Conservation (phyloP, 92 coral and sea anemone genomes). For the Epizoanthus ramosus region DNA sequence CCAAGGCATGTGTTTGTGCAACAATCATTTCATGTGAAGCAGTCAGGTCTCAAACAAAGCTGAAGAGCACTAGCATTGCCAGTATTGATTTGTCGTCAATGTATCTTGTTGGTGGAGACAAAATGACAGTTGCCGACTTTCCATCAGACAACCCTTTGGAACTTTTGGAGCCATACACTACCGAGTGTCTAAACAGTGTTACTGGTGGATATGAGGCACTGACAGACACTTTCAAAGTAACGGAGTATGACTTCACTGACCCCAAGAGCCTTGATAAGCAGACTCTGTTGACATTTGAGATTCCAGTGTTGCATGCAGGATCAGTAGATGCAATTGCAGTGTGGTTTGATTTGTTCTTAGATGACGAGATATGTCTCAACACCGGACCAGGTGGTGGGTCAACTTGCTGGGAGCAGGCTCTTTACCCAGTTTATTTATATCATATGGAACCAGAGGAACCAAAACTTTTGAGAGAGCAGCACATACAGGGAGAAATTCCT, state of each 20-base stretch:
- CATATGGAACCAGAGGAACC: conserved; percentile 9
- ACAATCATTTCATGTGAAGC: conserved; percentile 75
- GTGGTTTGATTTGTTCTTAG: conserved; percentile 92
- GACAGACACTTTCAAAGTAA: conserved; percentile 64
- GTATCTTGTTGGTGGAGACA: conserved; percentile 81
- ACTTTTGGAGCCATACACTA: conserved; percentile 85
- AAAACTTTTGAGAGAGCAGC: neutral
- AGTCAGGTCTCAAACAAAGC: conserved; percentile 42
- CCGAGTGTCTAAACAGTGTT: conserved; percentile 73
- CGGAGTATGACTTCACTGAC: conserved; percentile 74
- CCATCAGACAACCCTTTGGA: conserved; percentile 25
- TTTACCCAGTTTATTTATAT: conserved; percentile 74
- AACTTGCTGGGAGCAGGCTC: conserved; percentile 99
- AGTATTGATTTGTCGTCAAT: conserved; percentile 62
- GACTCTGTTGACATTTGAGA: conserved; percentile 42
- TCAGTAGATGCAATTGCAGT: conserved; percentile 83
- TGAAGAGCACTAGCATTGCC: conserved; percentile 26
- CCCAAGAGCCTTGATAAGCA: conserved; percentile 60
- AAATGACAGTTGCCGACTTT: conserved; percentile 45
- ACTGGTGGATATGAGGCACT: conserved; percentile 64
- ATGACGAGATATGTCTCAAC: conserved; percentile 69
- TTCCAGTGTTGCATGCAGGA: conserved; percentile 64
- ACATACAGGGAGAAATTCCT: conserved; percentile 21
- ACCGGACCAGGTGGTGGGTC: conserved; percentile 86
- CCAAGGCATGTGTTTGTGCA: conserved; percentile 83